These are phyloP conservation scores for Aleiodes leptofemur DNA, from an alignment of 2,888 invertebrate genomes.

Conservation along the genomic window DNA sequence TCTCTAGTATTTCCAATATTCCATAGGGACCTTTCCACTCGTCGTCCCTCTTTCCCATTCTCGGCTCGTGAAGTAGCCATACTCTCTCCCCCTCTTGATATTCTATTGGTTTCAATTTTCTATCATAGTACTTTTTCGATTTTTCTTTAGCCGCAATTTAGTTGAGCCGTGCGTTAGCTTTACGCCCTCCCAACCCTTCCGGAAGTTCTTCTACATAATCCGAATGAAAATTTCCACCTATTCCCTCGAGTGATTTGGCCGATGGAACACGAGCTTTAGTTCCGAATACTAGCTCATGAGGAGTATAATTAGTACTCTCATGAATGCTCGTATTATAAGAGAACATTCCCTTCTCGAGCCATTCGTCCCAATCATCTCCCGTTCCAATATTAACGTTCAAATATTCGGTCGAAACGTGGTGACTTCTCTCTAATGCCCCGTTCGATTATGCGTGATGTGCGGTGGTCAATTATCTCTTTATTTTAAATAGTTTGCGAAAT, in stretches of 20 bases:
- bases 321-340: constrained; percentile 49
- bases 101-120: neutral
- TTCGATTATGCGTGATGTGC: constrained; percentile 46
- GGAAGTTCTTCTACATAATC: neutral
- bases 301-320: constrained; percentile 47
- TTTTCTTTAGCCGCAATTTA: constrained; percentile 2
- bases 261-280: constrained; percentile 36
- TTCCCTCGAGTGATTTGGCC: constrained; percentile 2
- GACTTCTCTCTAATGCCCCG: constrained; percentile 42
- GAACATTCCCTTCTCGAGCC: constrained; percentile 45
- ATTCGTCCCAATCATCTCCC: constrained; percentile 50
- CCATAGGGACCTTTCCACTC: constrained; percentile 36
- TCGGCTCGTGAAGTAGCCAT: constrained; percentile 31
- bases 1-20: constrained; percentile 32
- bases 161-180: neutral
- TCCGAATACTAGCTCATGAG: constrained; percentile 47
- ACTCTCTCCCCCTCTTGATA: constrained; percentile 26
- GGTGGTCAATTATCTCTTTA: constrained; percentile 42
- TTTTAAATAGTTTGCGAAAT: constrained; percentile 42
- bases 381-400: constrained; percentile 39
- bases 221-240: constrained; percentile 9
- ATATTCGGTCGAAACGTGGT: constrained; percentile 41
- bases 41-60: constrained; percentile 31
- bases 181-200: neutral
- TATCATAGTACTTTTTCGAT: constrained; percentile 44